Conservation (phyloP, 2,888 invertebrate species). For the Dromius quadrimaculatus region DNA sequence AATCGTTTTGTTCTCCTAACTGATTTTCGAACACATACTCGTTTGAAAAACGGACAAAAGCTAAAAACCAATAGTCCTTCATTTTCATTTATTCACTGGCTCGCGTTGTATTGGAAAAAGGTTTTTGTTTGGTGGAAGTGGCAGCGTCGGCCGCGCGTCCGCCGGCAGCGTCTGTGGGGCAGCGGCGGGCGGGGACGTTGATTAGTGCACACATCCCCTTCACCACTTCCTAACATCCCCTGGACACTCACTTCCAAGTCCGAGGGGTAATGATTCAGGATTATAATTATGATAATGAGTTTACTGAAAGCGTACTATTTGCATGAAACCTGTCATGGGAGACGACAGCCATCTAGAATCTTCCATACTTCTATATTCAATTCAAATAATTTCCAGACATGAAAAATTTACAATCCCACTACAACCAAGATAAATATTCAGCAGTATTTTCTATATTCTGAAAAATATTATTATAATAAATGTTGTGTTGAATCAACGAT, state of each 20-base stretch:
- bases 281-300: slow-evolving; percentile 65
- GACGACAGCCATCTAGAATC: not conserved
- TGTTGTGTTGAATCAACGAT: slow-evolving; percentile 10
- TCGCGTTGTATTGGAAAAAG: slow-evolving; percentile 67
- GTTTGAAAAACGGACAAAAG: slow-evolving; percentile 67
- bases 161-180: slow-evolving; percentile 9
- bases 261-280: slow-evolving; percentile 53
- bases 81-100: slow-evolving; percentile 68
- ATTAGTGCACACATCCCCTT: slow-evolving; percentile 47
- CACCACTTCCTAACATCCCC: slow-evolving; percentile 17
- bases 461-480: slow-evolving; percentile 36
- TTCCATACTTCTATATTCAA: not conserved
- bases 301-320: slow-evolving; percentile 56
- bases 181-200: slow-evolving; percentile 27
- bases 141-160: slow-evolving; percentile 44
- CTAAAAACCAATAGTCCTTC: slow-evolving; percentile 69
- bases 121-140: slow-evolving; percentile 64
- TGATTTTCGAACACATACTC: slow-evolving; percentile 65
- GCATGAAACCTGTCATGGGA: slow-evolving; percentile 49
- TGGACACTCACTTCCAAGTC: no score
- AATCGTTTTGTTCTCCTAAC: slow-evolving; percentile 67
- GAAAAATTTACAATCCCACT: not conserved
- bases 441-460: slow-evolving; percentile 9
- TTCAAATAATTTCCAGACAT: no score
- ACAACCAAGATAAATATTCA: not conserved